Base-by-base conservation (phyloP, 2,797 vertebrate species). In the Tolypeutes matacus region DNA sequence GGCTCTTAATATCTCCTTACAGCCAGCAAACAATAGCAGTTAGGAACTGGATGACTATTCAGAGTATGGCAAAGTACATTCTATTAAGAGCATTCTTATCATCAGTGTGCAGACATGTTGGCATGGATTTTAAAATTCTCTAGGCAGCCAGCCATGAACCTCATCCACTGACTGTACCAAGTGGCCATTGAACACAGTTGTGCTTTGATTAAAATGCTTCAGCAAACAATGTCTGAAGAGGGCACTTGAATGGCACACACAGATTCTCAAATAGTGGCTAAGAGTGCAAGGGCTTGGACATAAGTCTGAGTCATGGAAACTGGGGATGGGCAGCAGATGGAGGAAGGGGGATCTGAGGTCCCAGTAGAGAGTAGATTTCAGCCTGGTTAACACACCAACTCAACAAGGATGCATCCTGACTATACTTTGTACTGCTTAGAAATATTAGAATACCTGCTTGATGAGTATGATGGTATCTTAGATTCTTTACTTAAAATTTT, bases 11-110 rank as follows among this genome's bases (percentile, higher is more conserved):
- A 36, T 49, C 75, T 39, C 39, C 39, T 56, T 29, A 39, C 0
- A 27, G 60, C 23, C 60, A 39, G n/a, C n/a, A 58, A 65, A 77
- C 31, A 67, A 17, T 8, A 51, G 62, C 23, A 56, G 3, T 51
- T 53, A n/a, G 49, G 65, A 85, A 51, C 25, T 20, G 23, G 36
- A 73, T 11, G 31, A 67, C 34, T 21, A 2, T 18, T 46, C 62
- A 51, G n/a, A 25, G 46, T 20, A 10, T 1, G 1, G 18, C 62
- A 17, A 10, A 2, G 10, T 20, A 39, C 3, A 21, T 10, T 39
- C 8, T 6, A 51, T 46, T 5, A 49, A 65, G n/a, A 53, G 20
- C 21, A 1, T 58, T 84, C 80, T 60, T 29, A 23, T 56, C 34
- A 9, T 2, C 64, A 17, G 18, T 53, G 15, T 34, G 21, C 25